These are phyloP conservation scores for Irena cyanogastra DNA, from an alignment of 2,113 vertebrate species.

Conservation along the genomic window DNA sequence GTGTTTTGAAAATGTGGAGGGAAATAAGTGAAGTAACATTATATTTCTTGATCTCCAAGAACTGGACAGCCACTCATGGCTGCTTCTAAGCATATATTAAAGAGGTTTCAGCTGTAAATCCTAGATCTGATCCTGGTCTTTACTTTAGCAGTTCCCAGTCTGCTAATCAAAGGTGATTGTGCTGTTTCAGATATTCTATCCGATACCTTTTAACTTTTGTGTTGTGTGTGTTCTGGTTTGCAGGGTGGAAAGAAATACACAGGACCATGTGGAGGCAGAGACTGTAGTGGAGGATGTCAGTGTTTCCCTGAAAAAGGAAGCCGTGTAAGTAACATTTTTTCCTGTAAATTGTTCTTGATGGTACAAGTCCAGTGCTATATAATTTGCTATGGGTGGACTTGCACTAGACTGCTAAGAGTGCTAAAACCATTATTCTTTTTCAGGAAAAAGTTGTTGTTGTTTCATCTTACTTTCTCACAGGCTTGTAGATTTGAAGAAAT, in stretches of 20 bases:
- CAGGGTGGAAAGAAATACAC: slow-evolving; percentile 88
- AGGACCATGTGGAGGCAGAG: slow-evolving; percentile 90
- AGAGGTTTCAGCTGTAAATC: background rate
- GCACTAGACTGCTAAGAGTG: background rate
- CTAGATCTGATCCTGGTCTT: background rate
- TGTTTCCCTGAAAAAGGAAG: slow-evolving; percentile 96
- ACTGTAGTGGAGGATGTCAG: slow-evolving; percentile 92
- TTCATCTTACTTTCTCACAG: background rate
- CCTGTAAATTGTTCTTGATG: background rate
- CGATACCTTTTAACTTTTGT: background rate
- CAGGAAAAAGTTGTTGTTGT: background rate
- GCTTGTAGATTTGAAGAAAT: background rate
- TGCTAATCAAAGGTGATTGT: background rate
- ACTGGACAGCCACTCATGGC: background rate
- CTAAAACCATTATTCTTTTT: background rate
- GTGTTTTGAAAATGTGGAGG: background rate
- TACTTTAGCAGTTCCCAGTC: background rate
- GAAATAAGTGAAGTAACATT: slow-evolving; percentile 12
- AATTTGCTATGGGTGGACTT: background rate
- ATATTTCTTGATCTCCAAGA: slow-evolving; percentile 10
- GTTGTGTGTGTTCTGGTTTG: slow-evolving; percentile 33
- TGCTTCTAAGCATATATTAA: background rate
- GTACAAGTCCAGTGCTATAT: background rate
- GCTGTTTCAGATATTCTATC: background rate
- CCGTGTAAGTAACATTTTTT: slow-evolving; percentile 80